A percentile compares a stretch with the other conserved stretches of the same genome.
phyloP scores from a whole-genome alignment of 1,140 invertebrate species.

The Ceratina calcarata region DNA sequence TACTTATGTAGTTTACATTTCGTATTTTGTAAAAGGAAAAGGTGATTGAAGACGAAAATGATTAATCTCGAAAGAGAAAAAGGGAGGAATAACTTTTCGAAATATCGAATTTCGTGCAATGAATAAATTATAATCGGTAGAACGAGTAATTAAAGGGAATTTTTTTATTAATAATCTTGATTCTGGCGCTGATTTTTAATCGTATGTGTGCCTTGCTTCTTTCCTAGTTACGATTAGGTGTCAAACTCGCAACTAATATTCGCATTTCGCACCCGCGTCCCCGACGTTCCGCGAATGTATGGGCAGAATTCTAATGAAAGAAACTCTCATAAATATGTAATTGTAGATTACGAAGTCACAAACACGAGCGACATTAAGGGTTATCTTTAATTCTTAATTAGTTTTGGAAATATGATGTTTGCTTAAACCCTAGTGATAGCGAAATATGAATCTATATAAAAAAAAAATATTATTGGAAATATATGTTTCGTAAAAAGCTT shows the following conservation, averaged over 20 bases:
- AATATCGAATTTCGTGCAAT: background rate
- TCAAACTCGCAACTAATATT: background rate
- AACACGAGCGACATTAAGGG: background rate
- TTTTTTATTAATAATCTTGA: background rate
- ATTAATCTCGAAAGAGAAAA: background rate
- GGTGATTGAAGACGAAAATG: background rate
- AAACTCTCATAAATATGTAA: conserved; percentile 7
- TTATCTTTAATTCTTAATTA: background rate
- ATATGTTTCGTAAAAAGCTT: too few species aligned
- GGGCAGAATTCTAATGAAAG: conserved; percentile 36
- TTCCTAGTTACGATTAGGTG: background rate
- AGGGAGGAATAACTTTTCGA: background rate
- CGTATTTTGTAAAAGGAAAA: too few species aligned
- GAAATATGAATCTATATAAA: background rate
- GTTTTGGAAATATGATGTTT: background rate
- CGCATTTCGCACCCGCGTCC: background rate
- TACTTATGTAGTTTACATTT: background rate
- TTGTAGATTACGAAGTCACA: background rate
- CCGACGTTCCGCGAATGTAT: background rate
- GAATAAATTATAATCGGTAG: background rate
- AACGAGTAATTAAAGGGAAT: background rate
- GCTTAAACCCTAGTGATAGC: background rate
- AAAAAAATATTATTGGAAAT: background rate
- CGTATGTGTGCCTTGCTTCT: background rate
- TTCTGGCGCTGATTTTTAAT: background rate